These are phyloP conservation scores for Prunella himalayana DNA, from an alignment of 2,113 vertebrate species.

Conservation along the genomic window DNA sequence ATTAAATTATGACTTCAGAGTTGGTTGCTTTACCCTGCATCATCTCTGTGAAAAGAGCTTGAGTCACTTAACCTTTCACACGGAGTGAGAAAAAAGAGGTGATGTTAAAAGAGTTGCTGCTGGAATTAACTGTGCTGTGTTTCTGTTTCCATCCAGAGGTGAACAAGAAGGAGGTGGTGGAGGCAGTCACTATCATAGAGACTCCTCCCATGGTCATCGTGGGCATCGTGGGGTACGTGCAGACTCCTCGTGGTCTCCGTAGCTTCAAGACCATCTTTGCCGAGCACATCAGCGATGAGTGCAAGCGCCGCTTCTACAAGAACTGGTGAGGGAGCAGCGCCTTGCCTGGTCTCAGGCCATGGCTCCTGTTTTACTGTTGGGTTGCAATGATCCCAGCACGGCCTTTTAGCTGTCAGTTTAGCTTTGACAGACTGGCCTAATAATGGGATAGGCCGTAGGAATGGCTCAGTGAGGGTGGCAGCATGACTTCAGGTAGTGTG, in stretches of 20 bases:
- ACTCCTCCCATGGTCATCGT: slow-evolving; percentile 96
- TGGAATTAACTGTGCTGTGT: background rate
- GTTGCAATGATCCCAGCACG: background rate
- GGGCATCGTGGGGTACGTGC: slow-evolving; percentile 88
- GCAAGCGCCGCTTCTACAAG: slow-evolving; percentile 97
- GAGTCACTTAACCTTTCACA: rapidly evolving
- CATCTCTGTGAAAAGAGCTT: background rate
- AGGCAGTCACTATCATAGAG: slow-evolving; percentile 94
- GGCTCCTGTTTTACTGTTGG: background rate
- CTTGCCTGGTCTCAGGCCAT: rapidly evolving
- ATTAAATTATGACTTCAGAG: rapidly evolving
- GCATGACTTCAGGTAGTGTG: rapidly evolving
- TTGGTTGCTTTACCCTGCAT: rapidly evolving
- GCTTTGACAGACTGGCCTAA: background rate
- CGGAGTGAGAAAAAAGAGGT: no score
- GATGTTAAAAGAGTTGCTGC: background rate
- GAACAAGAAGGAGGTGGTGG: slow-evolving; percentile 98
- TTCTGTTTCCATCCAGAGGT: slow-evolving; percentile 79
- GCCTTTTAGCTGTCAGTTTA: background rate
- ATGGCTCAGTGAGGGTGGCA: background rate
- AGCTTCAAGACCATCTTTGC: slow-evolving; percentile 96
- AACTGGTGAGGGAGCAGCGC: slow-evolving; percentile 85
- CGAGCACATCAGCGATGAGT: slow-evolving; percentile 96
- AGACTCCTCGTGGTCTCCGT: slow-evolving; percentile 91
- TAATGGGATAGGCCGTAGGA: background rate